phyloP scores from a whole-genome alignment of 2,113 vertebrate genomes.

The Budorcas taxicolor region DNA sequence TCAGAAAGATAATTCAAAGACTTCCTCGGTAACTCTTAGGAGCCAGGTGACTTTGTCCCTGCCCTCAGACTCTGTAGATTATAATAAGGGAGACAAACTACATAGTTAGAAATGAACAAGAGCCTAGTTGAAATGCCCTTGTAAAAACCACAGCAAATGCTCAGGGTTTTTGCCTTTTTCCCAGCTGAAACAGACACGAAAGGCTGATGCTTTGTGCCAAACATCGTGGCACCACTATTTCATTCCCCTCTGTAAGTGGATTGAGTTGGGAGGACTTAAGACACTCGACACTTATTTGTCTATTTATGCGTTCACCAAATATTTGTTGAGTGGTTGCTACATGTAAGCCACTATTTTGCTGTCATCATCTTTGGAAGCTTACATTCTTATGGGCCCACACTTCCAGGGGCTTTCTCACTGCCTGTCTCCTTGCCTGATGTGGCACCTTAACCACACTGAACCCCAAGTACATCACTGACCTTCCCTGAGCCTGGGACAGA shows the following conservation, averaged over 20 bases:
- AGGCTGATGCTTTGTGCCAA: neutral
- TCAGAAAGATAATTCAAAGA: neutral
- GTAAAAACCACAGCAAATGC: neutral
- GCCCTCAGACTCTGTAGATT: neutral
- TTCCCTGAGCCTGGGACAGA: neutral
- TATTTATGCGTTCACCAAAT: neutral
- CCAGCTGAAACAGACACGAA: neutral
- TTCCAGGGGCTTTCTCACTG: neutral
- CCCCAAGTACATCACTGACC: neutral
- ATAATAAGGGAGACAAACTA: neutral
- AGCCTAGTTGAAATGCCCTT: neutral
- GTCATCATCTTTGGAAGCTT: neutral
- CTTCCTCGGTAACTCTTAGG: neutral
- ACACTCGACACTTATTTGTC: neutral
- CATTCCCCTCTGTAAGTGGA: neutral
- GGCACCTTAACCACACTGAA: neutral
- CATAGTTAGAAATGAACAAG: neutral
- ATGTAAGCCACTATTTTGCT: neutral
- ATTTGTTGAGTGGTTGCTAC: neutral
- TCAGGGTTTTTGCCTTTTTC: neutral
- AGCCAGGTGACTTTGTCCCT: neutral
- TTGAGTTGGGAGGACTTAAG: neutral
- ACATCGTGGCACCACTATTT: neutral
- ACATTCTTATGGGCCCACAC: neutral
- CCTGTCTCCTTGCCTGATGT: neutral